These are phyloP conservation scores for Tetrapedia diversipes DNA, from an alignment of 2,888 invertebrate species.

Conservation along the genomic window DNA sequence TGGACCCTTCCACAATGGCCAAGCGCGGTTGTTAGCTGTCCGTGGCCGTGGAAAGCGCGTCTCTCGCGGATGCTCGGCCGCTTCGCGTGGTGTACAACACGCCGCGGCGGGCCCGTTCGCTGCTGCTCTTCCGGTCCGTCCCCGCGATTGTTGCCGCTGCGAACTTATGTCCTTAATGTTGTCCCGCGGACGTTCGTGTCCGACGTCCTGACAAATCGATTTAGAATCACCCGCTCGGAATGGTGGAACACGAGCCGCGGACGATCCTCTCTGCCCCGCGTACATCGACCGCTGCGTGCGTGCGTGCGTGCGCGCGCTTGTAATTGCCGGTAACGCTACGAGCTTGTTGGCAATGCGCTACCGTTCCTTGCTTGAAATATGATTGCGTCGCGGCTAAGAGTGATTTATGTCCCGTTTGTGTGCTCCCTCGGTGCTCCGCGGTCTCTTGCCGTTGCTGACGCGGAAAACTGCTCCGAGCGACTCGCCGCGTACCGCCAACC, in stretches of 20 bases:
- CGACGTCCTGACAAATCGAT: conserved; percentile 67
- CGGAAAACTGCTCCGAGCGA: conserved; percentile 28
- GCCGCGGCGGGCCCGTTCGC: not conserved
- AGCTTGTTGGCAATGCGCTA: conserved; percentile 63
- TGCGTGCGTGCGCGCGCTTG: conserved; percentile 3
- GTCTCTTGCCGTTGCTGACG: not conserved
- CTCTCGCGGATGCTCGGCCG: conserved; percentile 2
- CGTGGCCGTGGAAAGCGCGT: conserved; percentile 51
- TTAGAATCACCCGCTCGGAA: conserved; percentile 61
- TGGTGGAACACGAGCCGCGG: conserved; percentile 20
- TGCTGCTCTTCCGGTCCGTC: conserved; percentile 44
- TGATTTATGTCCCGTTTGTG: conserved; percentile 63
- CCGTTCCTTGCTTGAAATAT: conserved; percentile 59
- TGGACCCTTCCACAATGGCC: conserved; percentile 64
- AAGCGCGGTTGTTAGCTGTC: conserved; percentile 66
- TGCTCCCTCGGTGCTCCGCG: not conserved
- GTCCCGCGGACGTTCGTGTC: conserved; percentile 35
- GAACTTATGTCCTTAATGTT: conserved; percentile 33
- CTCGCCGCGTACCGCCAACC: not conserved
- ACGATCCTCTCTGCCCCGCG: not conserved
- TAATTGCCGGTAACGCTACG: conserved; percentile 63
- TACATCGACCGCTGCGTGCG: not conserved
- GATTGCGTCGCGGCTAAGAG: conserved; percentile 52
- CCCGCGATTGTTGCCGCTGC: conserved; percentile 37
- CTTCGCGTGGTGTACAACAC: conserved; percentile 10